Evolutionary conservation across 2,113 vertebrate genomes (phyloP).

Genomic region (Phalacrocorax carbo): DNA sequence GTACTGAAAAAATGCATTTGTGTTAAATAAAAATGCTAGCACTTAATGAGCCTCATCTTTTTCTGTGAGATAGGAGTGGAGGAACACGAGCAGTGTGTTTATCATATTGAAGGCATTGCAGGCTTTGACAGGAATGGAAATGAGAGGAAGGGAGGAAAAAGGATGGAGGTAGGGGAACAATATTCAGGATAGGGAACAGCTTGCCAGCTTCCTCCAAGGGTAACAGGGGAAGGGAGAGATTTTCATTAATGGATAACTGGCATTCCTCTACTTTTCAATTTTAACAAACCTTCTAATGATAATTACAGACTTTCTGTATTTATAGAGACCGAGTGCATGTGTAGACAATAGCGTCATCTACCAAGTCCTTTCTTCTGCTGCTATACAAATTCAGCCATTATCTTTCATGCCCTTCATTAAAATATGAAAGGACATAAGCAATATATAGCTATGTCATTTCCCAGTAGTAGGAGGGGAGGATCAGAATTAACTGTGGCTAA

Average conservation of each 20-base stretch:
- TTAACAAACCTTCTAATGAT: conserved; percentile 71
- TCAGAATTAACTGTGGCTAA: not conserved
- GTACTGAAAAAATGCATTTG: conserved; percentile 18
- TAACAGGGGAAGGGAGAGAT: not conserved
- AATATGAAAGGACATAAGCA: conserved; percentile 36
- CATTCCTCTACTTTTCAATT: conserved; percentile 55
- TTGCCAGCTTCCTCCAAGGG: conserved; percentile 36
- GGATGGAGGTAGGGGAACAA: not conserved
- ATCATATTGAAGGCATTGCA: conserved; percentile 28
- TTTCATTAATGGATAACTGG: conserved; percentile 32
- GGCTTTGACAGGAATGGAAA: conserved; percentile 58
- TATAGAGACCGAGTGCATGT: not conserved
- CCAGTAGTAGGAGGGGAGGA: not conserved
- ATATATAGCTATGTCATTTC: conserved; percentile 18
- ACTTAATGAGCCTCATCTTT: not conserved
- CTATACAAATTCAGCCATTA: conserved; percentile 20
- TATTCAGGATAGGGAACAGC: not conserved
- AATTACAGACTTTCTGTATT: conserved; percentile 65
- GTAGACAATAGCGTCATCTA: conserved; percentile 40
- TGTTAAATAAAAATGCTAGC: conserved; percentile 17
- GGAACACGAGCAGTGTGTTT: conserved; percentile 22
- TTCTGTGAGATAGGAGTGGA: not conserved
- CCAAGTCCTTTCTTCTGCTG: not conserved
- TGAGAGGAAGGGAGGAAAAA: conserved; percentile 37
- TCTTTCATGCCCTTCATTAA: conserved; percentile 14